Percentiles rank a stretch among this genome's conserved stretches.
Conservation (phyloP, 2,113 vertebrate species). For the Copsychus sechellarum region DNA sequence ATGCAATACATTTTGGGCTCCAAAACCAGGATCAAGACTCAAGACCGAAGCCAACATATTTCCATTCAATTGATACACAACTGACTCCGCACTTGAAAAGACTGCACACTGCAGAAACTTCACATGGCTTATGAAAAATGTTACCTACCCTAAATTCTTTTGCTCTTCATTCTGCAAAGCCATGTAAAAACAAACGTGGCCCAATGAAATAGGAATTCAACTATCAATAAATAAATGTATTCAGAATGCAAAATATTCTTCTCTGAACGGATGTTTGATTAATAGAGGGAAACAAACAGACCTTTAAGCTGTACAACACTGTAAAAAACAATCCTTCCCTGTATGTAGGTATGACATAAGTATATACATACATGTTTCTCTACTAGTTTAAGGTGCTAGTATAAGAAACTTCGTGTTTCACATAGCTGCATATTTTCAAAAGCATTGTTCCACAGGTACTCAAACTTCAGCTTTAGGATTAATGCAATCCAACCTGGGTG, state of each 20-base stretch:
- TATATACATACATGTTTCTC: neutral
- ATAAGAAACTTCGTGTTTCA: neutral
- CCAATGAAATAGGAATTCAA: neutral
- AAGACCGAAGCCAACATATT: neutral
- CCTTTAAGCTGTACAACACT: neutral
- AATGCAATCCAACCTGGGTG: neutral
- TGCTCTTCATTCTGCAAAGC: neutral
- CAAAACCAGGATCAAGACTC: neutral
- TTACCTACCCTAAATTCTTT: neutral
- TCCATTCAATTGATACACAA: neutral
- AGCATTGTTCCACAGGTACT: neutral
- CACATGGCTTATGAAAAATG: neutral
- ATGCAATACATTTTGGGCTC: neutral
- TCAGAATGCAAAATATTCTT: neutral
- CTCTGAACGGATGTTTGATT: neutral
- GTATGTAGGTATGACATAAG: neutral
- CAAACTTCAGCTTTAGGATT: neutral
- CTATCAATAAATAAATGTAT: neutral
- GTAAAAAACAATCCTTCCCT: neutral
- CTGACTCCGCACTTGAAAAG: neutral
- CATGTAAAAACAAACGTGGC: neutral
- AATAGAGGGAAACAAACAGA: neutral
- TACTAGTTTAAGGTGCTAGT: neutral
- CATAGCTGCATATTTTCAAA: neutral
- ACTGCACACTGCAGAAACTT: neutral